Evolutionary conservation across 2,113 vertebrate species (phyloP).

Genomic region (Erythrolamprus reginae): DNA sequence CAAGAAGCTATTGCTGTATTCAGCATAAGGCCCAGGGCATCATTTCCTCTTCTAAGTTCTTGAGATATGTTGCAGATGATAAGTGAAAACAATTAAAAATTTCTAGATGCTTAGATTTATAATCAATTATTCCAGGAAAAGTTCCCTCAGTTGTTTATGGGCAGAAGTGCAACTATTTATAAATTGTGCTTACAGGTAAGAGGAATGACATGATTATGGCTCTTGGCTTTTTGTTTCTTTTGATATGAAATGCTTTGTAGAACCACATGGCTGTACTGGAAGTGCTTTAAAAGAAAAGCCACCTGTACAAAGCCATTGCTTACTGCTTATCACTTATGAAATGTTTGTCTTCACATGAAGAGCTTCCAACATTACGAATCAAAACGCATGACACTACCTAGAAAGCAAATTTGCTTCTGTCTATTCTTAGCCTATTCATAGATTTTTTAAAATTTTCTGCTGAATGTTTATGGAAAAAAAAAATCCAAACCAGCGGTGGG

Average conservation of each 20-base stretch:
- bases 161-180: not conserved
- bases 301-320: not conserved
- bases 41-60: not conserved
- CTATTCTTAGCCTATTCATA: not conserved
- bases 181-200: not conserved
- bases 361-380: not conserved
- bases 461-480: not conserved
- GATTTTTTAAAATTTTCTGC: not conserved
- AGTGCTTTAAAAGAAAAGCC: not conserved
- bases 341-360: not conserved
- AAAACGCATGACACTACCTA: not conserved
- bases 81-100: not conserved
- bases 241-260: not conserved
- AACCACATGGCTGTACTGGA: not conserved
- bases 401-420: not conserved
- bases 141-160: not conserved
- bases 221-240: not conserved
- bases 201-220: not conserved
- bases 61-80: not conserved
- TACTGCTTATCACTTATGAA: not conserved
- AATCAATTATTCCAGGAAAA: not conserved
- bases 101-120: not conserved
- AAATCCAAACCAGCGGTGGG: no score
- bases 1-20: not conserved
- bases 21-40: not conserved